phyloP scores from a whole-genome alignment of 2,888 invertebrate genomes.

The Harpagoxenus sublaevis region DNA sequence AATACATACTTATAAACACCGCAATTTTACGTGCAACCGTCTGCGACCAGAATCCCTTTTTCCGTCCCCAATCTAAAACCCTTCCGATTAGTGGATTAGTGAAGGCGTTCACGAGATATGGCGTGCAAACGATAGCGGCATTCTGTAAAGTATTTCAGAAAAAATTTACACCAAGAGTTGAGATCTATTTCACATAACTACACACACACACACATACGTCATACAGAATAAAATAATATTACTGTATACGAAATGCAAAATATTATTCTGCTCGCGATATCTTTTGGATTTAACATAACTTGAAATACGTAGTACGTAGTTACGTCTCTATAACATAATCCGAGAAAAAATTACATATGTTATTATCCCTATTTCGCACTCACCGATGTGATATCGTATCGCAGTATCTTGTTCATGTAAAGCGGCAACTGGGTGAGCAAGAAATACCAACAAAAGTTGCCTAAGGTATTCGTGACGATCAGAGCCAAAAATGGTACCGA shows the following conservation, averaged over 20 bases:
- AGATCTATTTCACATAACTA: not conserved
- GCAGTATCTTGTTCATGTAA: constrained; percentile 86
- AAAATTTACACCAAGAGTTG: constrained; percentile 9
- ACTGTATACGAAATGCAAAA: not conserved
- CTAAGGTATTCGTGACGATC: constrained; percentile 85
- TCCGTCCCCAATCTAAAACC: constrained; percentile 80
- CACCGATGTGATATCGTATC: constrained; percentile 86
- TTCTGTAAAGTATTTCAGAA: constrained; percentile 75
- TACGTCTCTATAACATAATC: not conserved
- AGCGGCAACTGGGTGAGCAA: constrained; percentile 87
- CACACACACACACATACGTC: too few species aligned
- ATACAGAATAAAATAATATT: constrained; percentile 2
- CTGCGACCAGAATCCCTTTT: constrained; percentile 79
- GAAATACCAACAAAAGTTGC: constrained; percentile 87
- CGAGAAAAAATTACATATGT: not conserved
- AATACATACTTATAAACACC: constrained; percentile 81
- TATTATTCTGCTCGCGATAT: constrained; percentile 3
- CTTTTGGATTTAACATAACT: not conserved
- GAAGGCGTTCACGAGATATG: constrained; percentile 81
- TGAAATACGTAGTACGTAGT: not conserved
- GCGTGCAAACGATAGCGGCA: constrained; percentile 79
- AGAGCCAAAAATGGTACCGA: constrained; percentile 86
- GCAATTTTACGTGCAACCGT: constrained; percentile 82
- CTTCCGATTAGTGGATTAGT: constrained; percentile 80
- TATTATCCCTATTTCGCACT: constrained; percentile 61